Conservation (phyloP, 2,113 vertebrate species). For the Edolisoma coerulescens region DNA sequence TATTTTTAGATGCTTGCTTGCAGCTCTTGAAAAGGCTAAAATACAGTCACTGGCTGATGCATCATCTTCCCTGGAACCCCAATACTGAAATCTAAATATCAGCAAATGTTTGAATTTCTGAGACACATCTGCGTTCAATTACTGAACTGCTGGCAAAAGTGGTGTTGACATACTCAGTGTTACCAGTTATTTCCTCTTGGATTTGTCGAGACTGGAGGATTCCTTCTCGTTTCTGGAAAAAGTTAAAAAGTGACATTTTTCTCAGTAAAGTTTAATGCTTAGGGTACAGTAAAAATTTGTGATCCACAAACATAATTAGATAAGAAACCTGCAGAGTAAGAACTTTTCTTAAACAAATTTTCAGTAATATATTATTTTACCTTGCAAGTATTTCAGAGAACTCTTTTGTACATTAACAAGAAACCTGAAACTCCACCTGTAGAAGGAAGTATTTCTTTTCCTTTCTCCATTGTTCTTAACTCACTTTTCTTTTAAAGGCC, state of each 20-base stretch:
- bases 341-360: background rate
- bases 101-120: slow-evolving; percentile 72
- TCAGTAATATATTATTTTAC: background rate
- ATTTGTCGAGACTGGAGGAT: slow-evolving; percentile 97
- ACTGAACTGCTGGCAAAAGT: slow-evolving; percentile 58
- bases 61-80: slow-evolving; percentile 68
- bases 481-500: slow-evolving; percentile 13
- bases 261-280: slow-evolving; percentile 36
- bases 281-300: background rate
- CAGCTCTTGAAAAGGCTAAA: slow-evolving; percentile 67
- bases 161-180: slow-evolving; percentile 92
- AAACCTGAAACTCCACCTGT: slow-evolving; percentile 41
- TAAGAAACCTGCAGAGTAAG: background rate
- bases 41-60: slow-evolving; percentile 64
- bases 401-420: background rate
- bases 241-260: slow-evolving; percentile 52
- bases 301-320: background rate
- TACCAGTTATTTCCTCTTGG: slow-evolving; percentile 98
- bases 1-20: slow-evolving; percentile 63
- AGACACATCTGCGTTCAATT: slow-evolving; percentile 75
- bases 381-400: slow-evolving; percentile 29
- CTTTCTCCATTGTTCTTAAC: slow-evolving; percentile 35
- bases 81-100: slow-evolving; percentile 74
- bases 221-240: slow-evolving; percentile 92
- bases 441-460: slow-evolving; percentile 26